phyloP scores from a whole-genome alignment of 2,888 invertebrate species.

The Lasioglossum lativentre region DNA sequence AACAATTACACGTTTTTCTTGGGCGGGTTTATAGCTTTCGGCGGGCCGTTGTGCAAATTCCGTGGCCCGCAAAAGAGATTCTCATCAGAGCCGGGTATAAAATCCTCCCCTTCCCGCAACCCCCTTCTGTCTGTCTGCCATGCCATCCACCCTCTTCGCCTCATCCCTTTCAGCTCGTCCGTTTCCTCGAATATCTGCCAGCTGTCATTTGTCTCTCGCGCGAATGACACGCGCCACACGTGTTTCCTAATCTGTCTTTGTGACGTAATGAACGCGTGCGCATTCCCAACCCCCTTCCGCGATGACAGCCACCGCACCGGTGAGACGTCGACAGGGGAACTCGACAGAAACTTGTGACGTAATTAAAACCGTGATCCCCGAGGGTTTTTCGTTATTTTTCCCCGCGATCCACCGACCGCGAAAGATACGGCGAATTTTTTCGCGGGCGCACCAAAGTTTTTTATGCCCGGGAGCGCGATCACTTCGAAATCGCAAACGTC shows the following conservation, averaged over 20 bases:
- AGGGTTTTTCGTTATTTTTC: not conserved
- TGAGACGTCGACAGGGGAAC: not conserved
- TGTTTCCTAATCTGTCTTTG: slow-evolving; percentile 60
- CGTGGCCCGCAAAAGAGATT: slow-evolving; percentile 32
- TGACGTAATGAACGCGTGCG: slow-evolving; percentile 43
- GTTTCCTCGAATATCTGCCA: slow-evolving; percentile 56
- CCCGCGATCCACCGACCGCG: not conserved
- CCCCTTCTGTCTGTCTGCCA: not conserved
- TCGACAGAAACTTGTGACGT: not conserved
- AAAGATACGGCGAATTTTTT: not conserved
- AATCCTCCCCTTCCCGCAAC: slow-evolving; percentile 1
- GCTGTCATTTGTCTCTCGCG: slow-evolving; percentile 60
- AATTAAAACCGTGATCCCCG: slow-evolving; percentile 33
- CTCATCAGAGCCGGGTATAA: slow-evolving; percentile 36
- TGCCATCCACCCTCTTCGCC: not conserved
- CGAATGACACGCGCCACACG: slow-evolving; percentile 43
- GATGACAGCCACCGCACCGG: slow-evolving; percentile 26
- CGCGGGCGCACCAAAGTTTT: not conserved
- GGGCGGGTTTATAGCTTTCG: slow-evolving; percentile 33
- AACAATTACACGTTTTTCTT: slow-evolving; percentile 50
- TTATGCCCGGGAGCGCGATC: not conserved
- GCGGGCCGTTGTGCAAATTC: slow-evolving; percentile 36
- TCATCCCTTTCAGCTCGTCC: not conserved
- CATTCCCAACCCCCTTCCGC: not conserved
- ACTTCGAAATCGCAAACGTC: not conserved